Evolutionary conservation across 2,888 invertebrate genomes (phyloP).

Genomic region (Volucella inflata): DNA sequence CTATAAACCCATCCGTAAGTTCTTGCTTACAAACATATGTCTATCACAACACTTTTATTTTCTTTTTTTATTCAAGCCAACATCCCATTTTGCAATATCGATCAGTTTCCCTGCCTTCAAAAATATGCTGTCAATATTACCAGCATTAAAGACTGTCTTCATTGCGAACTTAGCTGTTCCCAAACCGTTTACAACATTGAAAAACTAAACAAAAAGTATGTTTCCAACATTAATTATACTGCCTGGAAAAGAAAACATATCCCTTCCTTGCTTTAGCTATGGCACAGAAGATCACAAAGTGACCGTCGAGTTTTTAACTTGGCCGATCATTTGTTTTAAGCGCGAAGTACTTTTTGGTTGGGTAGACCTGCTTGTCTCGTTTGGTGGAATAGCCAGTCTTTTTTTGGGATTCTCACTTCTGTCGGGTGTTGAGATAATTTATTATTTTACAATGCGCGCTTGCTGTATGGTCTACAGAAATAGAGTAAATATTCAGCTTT

Average conservation of each 20-base stretch:
- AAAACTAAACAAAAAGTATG: constrained; percentile 87
- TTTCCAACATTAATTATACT: constrained; percentile 16
- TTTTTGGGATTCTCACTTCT: constrained; percentile 89
- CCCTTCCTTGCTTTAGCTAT: constrained; percentile 64
- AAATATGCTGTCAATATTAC: constrained; percentile 85
- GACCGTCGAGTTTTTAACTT: constrained; percentile 87
- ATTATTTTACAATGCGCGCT: constrained; percentile 89
- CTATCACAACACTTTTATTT: not conserved
- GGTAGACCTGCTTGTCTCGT: constrained; percentile 89
- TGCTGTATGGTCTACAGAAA: constrained; percentile 84
- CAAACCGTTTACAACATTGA: constrained; percentile 91
- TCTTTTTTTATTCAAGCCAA: constrained; percentile 80
- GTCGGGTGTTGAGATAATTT: constrained; percentile 90
- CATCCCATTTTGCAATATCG: constrained; percentile 86
- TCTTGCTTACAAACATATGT: not conserved
- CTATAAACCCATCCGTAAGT: constrained; percentile 86
- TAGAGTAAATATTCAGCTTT: constrained; percentile 77
- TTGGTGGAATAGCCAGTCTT: constrained; percentile 85
- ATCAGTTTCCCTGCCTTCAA: constrained; percentile 86
- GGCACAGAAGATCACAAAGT: constrained; percentile 79
- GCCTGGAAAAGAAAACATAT: not conserved
- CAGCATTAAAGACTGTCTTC: constrained; percentile 86
- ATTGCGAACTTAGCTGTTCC: constrained; percentile 89
- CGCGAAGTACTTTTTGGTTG: constrained; percentile 92
- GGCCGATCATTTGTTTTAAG: constrained; percentile 89